Evolutionary conservation across 2,888 invertebrate species (phyloP).

Genomic region (Agriopis leucophaearia): DNA sequence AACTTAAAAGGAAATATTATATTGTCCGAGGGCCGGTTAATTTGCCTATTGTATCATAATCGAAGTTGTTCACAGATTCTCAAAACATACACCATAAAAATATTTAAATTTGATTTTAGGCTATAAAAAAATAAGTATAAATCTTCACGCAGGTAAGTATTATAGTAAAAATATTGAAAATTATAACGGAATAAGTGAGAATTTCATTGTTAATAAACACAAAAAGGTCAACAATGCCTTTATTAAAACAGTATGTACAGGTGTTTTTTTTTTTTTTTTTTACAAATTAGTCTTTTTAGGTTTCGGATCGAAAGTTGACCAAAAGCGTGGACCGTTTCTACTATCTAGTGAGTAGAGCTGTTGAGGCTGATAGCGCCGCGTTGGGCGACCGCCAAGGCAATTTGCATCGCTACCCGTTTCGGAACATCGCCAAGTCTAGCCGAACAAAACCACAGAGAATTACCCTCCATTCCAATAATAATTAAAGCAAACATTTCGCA

Average conservation of each 20-base stretch:
- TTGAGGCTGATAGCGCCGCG: conserved; percentile 76
- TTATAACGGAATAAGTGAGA: too few species aligned
- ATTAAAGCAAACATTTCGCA: conserved; percentile 86
- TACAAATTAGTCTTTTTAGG: too few species aligned
- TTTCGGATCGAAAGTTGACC: conserved; percentile 66
- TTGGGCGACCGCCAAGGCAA: conserved; percentile 86
- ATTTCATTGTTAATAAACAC: too few species aligned
- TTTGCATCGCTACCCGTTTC: conserved; percentile 86
- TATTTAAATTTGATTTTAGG: neutral
- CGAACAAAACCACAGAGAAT: conserved; percentile 86
- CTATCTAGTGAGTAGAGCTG: conserved; percentile 57
- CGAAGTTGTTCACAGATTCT: conserved; percentile 14
- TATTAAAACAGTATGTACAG: too few species aligned
- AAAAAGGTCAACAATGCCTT: too few species aligned
- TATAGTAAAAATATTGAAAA: too few species aligned
- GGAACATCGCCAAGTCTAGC: conserved; percentile 87
- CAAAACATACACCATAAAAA: neutral
- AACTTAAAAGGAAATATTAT: conserved; percentile 82
- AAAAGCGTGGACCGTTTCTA: conserved; percentile 62
- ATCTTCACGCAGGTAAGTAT: too few species aligned
- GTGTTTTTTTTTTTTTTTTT: too few species aligned
- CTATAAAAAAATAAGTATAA: too few species aligned
- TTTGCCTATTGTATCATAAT: conserved; percentile 51
- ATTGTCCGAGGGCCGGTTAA: conserved; percentile 65
- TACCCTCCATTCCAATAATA: conserved; percentile 87